Base-by-base conservation (phyloP, 2,113 vertebrate species). In the Craseonycteris thonglongyai region DNA sequence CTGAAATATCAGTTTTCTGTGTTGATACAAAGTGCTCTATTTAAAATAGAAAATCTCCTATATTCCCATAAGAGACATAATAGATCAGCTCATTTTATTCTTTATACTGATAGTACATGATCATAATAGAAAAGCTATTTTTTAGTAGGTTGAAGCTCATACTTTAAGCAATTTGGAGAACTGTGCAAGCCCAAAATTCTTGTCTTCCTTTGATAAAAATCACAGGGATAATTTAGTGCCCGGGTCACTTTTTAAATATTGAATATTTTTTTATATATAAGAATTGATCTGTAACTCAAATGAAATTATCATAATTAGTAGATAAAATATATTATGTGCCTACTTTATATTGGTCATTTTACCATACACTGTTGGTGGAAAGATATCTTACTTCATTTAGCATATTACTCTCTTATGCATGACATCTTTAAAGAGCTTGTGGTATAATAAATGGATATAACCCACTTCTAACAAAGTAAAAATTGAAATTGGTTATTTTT, bases 1-100 rank as follows among this genome's bases (percentile, higher is more conserved):
- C 74, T 90, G 69, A 76, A 83, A 88, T 92, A 59, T 18, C 58
- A 80, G 16, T 92, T 88, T 88, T 28, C 59, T 84, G 11, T 83
- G 59, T 78, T 71, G 66, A 94, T 92, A 75, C 33, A 82, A 88
- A 95, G 40, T 72, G 18, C 5, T 88, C 3, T 88, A 68, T 96
- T 96, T 96, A 84, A 96, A 71, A 84, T 28, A 71, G 59, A 16
- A 88, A 88, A 61, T 84, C 51, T 90, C 47, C 40, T 87, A 3
- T 83, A 45, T 87, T 94, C 40, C 35, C 58, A 18, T 51, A 56
- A 71, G 74, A 79, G 35, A 68, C 4, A 28, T 76, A 93, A 69
- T 71, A 85, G 47, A 72, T 75, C 33, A 84, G 18, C 40, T 26
- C 42, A 45, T 84, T 93, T 95, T 81, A 68, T 74, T 93, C 61